Percentiles rank a stretch among this genome's conserved stretches.
Evolutionary conservation across 1,140 invertebrate species (phyloP).

Genomic region (Lepeophtheirus salmonis): DNA sequence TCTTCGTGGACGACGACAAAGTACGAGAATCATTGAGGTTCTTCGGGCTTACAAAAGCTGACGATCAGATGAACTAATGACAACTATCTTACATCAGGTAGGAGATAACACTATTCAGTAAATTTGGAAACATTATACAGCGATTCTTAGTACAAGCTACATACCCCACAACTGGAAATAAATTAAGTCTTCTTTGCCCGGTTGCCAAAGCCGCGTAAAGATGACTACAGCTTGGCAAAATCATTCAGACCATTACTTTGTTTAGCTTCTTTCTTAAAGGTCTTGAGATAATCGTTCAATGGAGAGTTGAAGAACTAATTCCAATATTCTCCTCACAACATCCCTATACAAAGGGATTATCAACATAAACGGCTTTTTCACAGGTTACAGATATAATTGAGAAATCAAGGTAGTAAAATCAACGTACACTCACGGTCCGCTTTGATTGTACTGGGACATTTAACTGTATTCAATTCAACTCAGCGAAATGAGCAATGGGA

Average conservation of each 20-base stretch:
- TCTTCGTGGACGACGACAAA: neutral
- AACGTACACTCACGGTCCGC: neutral
- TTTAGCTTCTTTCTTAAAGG: neutral
- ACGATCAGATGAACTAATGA: neutral
- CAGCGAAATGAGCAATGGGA: neutral
- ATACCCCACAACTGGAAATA: neutral
- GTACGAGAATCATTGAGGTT: neutral
- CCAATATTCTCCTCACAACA: neutral
- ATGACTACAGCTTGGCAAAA: neutral
- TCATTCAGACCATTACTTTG: no score
- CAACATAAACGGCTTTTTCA: neutral
- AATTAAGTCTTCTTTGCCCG: neutral
- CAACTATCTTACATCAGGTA: neutral
- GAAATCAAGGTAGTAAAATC: neutral
- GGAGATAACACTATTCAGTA: neutral
- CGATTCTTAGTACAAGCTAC: neutral
- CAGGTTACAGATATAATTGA: neutral
- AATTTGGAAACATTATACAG: neutral
- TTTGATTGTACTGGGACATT: neutral
- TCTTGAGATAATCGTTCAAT: neutral
- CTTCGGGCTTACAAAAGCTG: neutral
- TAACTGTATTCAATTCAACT: neutral
- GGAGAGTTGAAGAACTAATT: neutral
- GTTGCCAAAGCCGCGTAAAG: neutral
- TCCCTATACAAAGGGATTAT: neutral